phyloP scores from a whole-genome alignment of 2,797 vertebrate species.

The Apodemus agrarius region DNA sequence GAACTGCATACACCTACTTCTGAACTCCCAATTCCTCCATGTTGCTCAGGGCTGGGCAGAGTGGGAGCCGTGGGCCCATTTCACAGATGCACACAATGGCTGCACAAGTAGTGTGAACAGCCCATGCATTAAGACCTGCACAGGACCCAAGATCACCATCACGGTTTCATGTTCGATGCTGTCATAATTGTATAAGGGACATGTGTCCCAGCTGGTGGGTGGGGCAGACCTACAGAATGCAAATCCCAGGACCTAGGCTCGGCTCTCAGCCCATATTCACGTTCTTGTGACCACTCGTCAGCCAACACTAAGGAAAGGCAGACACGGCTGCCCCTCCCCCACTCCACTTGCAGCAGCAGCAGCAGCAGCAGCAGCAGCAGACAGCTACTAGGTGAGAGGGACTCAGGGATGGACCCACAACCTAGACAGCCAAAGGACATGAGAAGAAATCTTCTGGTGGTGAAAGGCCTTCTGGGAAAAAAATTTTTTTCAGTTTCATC shows the following conservation, averaged over 20 bases:
- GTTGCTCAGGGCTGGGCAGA: background rate
- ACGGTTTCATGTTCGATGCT: accelerated
- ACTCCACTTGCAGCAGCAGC: background rate
- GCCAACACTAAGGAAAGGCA: background rate
- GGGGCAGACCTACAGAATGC: background rate
- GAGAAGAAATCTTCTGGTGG: background rate
- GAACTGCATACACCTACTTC: background rate
- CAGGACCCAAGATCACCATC: background rate
- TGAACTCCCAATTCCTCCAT: background rate
- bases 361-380: background rate
- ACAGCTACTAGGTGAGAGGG: background rate
- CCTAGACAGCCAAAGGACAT: background rate
- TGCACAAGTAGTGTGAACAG: background rate
- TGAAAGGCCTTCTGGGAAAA: background rate
- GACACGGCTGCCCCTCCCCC: accelerated
- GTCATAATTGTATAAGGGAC: background rate
- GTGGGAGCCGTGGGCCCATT: background rate
- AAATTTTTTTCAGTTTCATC: background rate
- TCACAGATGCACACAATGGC: accelerated
- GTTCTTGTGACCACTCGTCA: background rate
- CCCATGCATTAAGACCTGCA: too few species aligned
- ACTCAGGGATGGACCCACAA: background rate
- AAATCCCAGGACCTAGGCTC: background rate
- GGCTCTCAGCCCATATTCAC: background rate
- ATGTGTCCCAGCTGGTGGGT: accelerated